Conservation (phyloP, 2,797 vertebrate genomes). For the Notolepis coatsorum region DNA sequence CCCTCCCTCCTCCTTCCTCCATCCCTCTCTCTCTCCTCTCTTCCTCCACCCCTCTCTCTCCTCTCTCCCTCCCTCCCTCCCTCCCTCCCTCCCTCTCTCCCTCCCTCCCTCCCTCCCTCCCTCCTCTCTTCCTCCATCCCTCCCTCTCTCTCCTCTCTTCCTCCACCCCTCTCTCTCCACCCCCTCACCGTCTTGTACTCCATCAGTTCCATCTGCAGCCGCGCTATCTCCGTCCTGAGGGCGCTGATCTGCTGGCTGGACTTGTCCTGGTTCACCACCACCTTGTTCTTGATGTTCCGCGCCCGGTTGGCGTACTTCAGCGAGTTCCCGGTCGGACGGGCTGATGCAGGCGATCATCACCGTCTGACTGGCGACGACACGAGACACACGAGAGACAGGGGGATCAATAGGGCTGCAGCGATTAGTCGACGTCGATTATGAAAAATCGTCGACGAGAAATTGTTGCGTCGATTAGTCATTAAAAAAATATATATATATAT, state of each 20-base stretch:
- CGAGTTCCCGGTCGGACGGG: constrained; percentile 95
- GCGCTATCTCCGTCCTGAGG: constrained; percentile 92
- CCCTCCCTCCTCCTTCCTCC: no score
- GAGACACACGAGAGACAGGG: neutral
- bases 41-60: no score
- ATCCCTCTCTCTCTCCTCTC: no score
- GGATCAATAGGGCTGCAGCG: neutral
- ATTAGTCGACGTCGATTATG: no score
- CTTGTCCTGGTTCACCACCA: constrained; percentile 95
- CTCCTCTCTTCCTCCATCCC: constrained; percentile 3
- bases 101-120: neutral
- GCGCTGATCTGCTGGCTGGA: constrained; percentile 97
- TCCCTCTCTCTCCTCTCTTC: neutral
- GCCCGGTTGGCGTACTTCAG: constrained; percentile 97
- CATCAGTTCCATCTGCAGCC: constrained; percentile 97
- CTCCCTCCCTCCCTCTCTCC: neutral
- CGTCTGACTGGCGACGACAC: constrained; percentile 86
- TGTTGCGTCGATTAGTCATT: no score
- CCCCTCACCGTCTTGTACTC: constrained; percentile 94
- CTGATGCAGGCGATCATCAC: constrained; percentile 98
- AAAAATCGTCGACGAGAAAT: no score
- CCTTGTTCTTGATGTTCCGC: constrained; percentile 98
- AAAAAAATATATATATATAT: no score
- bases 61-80: constrained; percentile 1
- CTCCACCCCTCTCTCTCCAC: constrained; percentile 5